Evolutionary conservation across 2,797 vertebrate genomes (phyloP).

Genomic region (Spinus pinus): DNA sequence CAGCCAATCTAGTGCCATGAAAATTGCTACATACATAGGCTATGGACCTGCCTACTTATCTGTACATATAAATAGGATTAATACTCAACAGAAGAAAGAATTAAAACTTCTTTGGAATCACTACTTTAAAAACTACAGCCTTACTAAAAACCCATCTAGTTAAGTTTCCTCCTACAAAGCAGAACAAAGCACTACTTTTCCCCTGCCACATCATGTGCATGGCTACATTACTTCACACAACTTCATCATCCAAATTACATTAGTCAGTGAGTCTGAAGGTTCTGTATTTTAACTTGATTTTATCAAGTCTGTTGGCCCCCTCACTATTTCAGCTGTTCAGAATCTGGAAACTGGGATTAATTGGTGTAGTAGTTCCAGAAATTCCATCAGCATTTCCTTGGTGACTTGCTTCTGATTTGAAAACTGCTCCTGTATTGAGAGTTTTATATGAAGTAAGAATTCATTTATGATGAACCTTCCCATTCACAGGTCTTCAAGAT

Average conservation of each 20-base stretch:
- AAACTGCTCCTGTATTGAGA: not conserved
- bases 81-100: not conserved
- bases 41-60: not conserved
- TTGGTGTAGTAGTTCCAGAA: not conserved
- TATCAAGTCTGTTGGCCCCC: not conserved
- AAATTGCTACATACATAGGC: not conserved
- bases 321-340: not conserved
- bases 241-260: not conserved
- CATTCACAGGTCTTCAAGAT: not conserved
- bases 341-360: not conserved
- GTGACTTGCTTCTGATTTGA: not conserved
- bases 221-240: not conserved
- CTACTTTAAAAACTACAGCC: not conserved
- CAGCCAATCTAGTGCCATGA: accelerated
- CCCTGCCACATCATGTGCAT: not conserved
- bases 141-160: not conserved
- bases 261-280: not conserved
- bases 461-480: not conserved
- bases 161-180: not conserved
- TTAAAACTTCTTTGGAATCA: not conserved
- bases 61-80: not conserved
- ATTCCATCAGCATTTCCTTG: not conserved
- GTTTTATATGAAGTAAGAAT: not conserved
- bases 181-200: not conserved
- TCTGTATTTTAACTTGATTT: not conserved